These are phyloP conservation scores for Crax fasciolata DNA, from an alignment of 2,797 vertebrate species.

Conservation along the genomic window DNA sequence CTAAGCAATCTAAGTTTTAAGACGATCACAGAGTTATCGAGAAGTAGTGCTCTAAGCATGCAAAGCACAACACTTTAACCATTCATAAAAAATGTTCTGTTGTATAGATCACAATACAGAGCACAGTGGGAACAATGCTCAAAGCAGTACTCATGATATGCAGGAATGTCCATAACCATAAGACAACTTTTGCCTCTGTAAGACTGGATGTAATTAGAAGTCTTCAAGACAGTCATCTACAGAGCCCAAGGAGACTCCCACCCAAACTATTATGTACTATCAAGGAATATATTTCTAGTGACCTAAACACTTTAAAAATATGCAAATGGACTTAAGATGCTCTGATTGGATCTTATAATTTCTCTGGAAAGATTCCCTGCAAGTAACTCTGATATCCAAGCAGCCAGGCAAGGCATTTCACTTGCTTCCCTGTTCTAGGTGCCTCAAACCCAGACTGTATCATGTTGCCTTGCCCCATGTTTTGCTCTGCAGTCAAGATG, in stretches of 20 bases:
- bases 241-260: not conserved
- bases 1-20: not conserved
- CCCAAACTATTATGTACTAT: not conserved
- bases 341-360: not conserved
- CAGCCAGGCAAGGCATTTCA: not conserved
- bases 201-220: not conserved
- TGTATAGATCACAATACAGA: not conserved
- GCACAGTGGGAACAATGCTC: not conserved
- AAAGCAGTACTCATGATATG: not conserved
- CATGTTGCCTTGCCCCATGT: fast-evolving
- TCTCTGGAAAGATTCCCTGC: not conserved
- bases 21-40: not conserved
- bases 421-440: not conserved
- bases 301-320: not conserved
- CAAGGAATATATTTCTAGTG: not conserved
- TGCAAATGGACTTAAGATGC: not conserved
- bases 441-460: not conserved
- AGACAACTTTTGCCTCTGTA: not conserved
- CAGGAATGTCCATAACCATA: not conserved
- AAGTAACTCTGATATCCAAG: not conserved
- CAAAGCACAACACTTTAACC: not conserved
- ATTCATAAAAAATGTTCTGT: not conserved
- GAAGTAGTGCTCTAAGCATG: not conserved
- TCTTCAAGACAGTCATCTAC: not conserved
- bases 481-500: not conserved